Evolutionary conservation across 2,797 vertebrate species (phyloP).

Genomic region (Falco concolor): DNA sequence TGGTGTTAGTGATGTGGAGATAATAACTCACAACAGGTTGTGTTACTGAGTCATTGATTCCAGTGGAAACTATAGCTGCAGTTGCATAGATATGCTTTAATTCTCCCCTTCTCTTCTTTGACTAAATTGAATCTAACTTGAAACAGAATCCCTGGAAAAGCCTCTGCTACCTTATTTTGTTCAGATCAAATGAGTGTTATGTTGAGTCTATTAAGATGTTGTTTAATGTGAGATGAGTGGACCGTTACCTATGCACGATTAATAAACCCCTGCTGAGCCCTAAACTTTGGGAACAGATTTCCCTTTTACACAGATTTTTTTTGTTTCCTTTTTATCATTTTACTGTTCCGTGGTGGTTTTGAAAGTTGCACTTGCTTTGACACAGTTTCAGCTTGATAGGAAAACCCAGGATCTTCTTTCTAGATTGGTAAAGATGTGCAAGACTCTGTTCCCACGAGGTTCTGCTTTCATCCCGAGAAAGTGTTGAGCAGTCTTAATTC

Average conservation of each 20-base stretch:
- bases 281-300: neutral
- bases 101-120: neutral
- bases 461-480: neutral
- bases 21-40: constrained; percentile 39
- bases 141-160: neutral
- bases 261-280: neutral
- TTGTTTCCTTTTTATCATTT: neutral
- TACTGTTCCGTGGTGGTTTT: neutral
- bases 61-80: constrained; percentile 39
- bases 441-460: neutral
- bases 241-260: neutral
- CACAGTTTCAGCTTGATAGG: neutral
- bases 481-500: neutral
- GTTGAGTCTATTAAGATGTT: neutral
- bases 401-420: neutral
- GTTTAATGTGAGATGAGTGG: neutral
- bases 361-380: neutral
- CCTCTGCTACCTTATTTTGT: neutral
- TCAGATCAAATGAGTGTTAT: neutral
- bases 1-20: neutral
- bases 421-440: neutral
- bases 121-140: neutral
- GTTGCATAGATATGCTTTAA: neutral
- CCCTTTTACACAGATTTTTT: neutral
- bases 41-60: constrained; percentile 36